Base-by-base conservation (phyloP, 1,140 invertebrate genomes). In the Gerris buenoi region DNA sequence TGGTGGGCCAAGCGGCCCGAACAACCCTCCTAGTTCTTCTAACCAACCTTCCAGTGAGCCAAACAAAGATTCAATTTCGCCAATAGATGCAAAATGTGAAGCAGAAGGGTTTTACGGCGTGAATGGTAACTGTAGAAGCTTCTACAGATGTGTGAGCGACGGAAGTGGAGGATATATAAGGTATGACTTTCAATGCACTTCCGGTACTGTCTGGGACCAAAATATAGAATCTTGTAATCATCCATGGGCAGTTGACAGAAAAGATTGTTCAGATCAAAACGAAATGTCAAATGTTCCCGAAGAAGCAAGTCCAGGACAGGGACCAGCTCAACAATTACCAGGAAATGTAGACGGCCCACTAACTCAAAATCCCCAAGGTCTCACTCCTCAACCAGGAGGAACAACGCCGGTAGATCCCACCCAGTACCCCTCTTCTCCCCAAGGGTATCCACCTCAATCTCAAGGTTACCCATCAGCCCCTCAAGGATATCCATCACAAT, bases 111-210 rank as follows among this genome's bases (percentile, higher is more conserved):
- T 85, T 73, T 76, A 82, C 69, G 78, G 79, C 10, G 79, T 86
- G 71, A 72, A 77, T 28, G 77, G 79, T 18, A 79, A 87, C 70
- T 88, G 87, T 70, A 77, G 80, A 65, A 84, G 82, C 71, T 88
- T 88, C 72, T 86, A 85, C 72, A 79, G 86, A 65, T 88, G 86
- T 73, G 83, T 85, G 1, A 80, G 83, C 70, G 80, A 83, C 70
- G 81, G 81, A 26, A 75, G 79, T 64, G 81, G 80, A 3, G 78
- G 78, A 57, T 85, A 79, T 70, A 80, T 71, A 27, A 80, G 80
- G 72, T 84, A 85, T 73, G 79, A 84, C 60, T 88, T 86, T 76
- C 76, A 76, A 28, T 88, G 85, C 74, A 82, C 82, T 1, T 79
- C 83, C 65, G 84, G 84, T 27, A 87, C 85, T 3, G 82, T 83